Base-by-base conservation (phyloP, 2,888 invertebrate genomes). In the Sceliomorpha sp. region DNA sequence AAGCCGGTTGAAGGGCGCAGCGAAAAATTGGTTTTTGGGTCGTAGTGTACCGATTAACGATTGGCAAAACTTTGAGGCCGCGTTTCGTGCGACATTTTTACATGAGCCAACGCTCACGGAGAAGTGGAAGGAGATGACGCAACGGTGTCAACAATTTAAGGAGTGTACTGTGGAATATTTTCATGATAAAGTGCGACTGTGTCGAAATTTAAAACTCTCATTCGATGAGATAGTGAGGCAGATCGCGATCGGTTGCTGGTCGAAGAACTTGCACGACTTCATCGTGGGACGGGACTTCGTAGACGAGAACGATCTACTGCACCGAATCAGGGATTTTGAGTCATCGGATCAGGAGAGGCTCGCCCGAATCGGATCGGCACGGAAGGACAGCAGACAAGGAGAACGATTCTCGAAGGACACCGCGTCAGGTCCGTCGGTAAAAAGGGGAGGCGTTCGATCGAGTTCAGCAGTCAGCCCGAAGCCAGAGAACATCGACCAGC, bases 101-200 rank as follows among this genome's bases (percentile, higher is more conserved):
- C 26, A 17, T 8, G 32, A 12, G 55, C 64, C 27, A 45, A 37
- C 44, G 20, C 15, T 45, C 10, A 50, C 58, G 1, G 51, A 63
- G 12, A 44, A 42, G 12, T 70, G 53, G 63, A 45, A 59, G 9
- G 40, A 44, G n/a, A 66, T 70, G 66, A 15, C 12, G 0, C 20
- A 37, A 7, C 34, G 66, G 26, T 7, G 7, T 2, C 66, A 70
- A 39, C 7, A 10, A 1, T 7, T 5, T 0, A 10, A 17, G 1
- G 64, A 70, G 47, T 26, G 15, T 14, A 50, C 39, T 0, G 20
- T 27, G 0, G 45, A 36, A 14, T 62, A 66, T 13, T 55, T 56
- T 31, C 27, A 31, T 14, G 42, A 47, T 9, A 70, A 70, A 29
- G 12, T 66, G 1, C 37, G 66, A 3, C 15, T 59, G 8, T 70